phyloP scores from a whole-genome alignment of 2,113 vertebrate genomes.

The Scortum barcoo region DNA sequence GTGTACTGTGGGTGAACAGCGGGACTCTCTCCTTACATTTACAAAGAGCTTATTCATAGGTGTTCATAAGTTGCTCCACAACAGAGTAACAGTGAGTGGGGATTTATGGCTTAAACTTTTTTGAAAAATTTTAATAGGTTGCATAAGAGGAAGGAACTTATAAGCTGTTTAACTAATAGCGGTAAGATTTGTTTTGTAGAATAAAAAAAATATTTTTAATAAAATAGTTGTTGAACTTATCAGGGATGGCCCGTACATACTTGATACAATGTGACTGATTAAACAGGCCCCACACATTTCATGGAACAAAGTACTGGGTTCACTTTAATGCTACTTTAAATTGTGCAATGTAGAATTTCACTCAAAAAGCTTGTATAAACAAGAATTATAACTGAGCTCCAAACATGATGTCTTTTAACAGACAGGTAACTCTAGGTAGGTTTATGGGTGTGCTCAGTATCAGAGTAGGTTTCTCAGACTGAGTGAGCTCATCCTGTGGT shows the following conservation, averaged over 20 bases:
- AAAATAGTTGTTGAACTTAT: slow-evolving; percentile 3
- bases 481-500: not conserved
- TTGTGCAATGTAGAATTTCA: not conserved
- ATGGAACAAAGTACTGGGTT: not conserved
- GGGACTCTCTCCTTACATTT: slow-evolving; percentile 41
- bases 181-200: not conserved
- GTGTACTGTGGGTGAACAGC: slow-evolving; percentile 37
- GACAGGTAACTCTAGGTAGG: not conserved
- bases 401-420: not conserved
- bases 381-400: not conserved
- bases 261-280: not conserved
- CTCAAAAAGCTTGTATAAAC: not conserved
- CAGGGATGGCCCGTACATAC: not conserved
- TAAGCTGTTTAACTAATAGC: slow-evolving; percentile 6
- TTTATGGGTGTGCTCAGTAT: not conserved
- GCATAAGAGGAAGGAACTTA: slow-evolving; percentile 8
- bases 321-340: not conserved
- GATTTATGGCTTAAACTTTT: slow-evolving; percentile 33
- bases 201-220: slow-evolving; percentile 10
- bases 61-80: slow-evolving; percentile 41
- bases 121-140: slow-evolving; percentile 13
- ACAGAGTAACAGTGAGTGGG: slow-evolving; percentile 12
- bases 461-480: not conserved
- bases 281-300: not conserved
- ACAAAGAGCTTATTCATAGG: slow-evolving; percentile 60